Evolutionary conservation across 2,113 vertebrate species (phyloP).

Genomic region (Fulica atra): DNA sequence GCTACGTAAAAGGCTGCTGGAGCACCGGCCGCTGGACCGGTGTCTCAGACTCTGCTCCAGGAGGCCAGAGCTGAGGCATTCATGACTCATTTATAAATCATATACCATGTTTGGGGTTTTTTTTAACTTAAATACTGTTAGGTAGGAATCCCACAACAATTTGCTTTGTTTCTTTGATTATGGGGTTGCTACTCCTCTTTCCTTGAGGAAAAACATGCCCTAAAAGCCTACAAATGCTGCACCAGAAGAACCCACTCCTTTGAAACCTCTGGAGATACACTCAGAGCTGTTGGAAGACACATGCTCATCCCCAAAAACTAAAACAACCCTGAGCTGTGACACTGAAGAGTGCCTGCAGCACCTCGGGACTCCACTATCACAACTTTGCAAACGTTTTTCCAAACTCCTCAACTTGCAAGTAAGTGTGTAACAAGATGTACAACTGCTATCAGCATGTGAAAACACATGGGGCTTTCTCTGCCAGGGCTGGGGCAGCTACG

Average conservation of each 20-base stretch:
- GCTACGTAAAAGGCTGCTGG: neutral
- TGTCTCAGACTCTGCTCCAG: neutral
- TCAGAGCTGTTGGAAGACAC: neutral
- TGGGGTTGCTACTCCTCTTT: neutral
- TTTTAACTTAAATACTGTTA: neutral
- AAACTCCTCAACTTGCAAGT: neutral
- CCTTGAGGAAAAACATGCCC: conserved; percentile 21
- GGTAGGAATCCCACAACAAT: neutral
- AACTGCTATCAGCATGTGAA: neutral
- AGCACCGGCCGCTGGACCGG: neutral
- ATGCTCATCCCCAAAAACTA: neutral
- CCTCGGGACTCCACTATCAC: neutral
- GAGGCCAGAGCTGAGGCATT: neutral
- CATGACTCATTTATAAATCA: neutral
- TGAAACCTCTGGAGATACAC: neutral
- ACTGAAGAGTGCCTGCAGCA: neutral
- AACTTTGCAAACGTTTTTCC: neutral
- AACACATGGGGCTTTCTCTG: neutral
- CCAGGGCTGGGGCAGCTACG: neutral
- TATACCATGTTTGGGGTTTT: neutral
- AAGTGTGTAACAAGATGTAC: neutral
- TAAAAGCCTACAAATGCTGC: conserved; percentile 12
- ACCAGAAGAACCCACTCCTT: neutral
- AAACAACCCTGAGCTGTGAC: neutral
- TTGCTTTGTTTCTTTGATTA: conserved; percentile 32